A percentile compares a stretch with the other conserved stretches of the same genome.
Conservation (phyloP, 2,888 invertebrate species). For the Diabrotica balteata region DNA sequence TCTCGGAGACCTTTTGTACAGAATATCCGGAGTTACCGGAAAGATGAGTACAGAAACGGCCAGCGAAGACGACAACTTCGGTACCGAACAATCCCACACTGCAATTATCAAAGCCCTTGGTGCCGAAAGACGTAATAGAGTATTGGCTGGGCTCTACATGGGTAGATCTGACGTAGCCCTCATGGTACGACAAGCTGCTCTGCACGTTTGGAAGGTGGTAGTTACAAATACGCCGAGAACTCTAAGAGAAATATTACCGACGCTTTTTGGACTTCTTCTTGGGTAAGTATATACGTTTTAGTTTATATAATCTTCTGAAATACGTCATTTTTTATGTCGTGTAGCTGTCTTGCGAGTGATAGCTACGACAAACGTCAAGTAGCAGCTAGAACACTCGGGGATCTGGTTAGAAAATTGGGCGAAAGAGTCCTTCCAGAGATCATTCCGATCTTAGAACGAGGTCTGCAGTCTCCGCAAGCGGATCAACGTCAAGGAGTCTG, state of each 20-base stretch:
- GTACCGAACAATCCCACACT: constrained; percentile 93
- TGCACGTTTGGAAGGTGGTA: constrained; percentile 99
- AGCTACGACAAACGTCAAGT: constrained; percentile 94
- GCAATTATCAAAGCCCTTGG: constrained; percentile 88
- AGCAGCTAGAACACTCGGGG: constrained; percentile 94
- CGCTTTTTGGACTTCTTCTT: constrained; percentile 88
- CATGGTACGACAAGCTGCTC: constrained; percentile 93
- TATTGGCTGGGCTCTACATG: constrained; percentile 95
- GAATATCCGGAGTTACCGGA: constrained; percentile 96
- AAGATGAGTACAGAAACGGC: constrained; percentile 99
- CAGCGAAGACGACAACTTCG: constrained; percentile 98
- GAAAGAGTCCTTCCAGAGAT: constrained; percentile 98
- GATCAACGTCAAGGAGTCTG: constrained; percentile 99
- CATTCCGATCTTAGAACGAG: constrained; percentile 94
- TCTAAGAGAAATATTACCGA: constrained; percentile 92
- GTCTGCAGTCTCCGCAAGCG: constrained; percentile 87
- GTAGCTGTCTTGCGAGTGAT: constrained; percentile 86
- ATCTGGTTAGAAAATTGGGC: constrained; percentile 95
- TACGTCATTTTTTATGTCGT: background rate
- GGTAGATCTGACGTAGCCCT: constrained; percentile 95
- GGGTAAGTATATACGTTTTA: constrained; percentile 53
- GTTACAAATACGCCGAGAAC: constrained; percentile 98
- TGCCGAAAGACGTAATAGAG: constrained; percentile 87
- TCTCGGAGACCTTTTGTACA: constrained; percentile 92
- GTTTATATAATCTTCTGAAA: background rate